Percentiles rank a stretch among this genome's conserved stretches.
Conservation (phyloP, 2,888 invertebrate genomes). For the Mallateleia sp. region DNA sequence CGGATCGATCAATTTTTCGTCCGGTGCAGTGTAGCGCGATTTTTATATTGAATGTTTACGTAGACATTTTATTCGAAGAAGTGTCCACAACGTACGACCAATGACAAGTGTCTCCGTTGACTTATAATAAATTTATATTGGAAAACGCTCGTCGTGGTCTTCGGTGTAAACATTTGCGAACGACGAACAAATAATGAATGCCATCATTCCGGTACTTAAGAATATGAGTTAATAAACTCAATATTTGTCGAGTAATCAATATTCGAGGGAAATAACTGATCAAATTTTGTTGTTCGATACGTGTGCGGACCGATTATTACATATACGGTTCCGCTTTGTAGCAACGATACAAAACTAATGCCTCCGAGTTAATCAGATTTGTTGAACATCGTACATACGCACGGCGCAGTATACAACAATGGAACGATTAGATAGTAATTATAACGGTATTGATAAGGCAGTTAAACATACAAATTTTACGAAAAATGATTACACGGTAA, state of each 20-base stretch:
- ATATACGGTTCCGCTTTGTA: constrained; percentile 12
- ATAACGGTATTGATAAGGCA: constrained; percentile 8
- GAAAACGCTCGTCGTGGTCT: constrained; percentile 30
- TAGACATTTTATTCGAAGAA: constrained; percentile 29
- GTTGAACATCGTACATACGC: constrained; percentile 37
- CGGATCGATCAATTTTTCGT: constrained; percentile 33
- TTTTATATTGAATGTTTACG: constrained; percentile 39
- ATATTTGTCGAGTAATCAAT: constrained; percentile 46
- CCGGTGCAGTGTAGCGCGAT: constrained; percentile 15
- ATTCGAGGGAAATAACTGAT: constrained; percentile 1
- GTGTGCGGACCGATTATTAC: constrained; percentile 19
- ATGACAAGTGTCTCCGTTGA: constrained; percentile 46
- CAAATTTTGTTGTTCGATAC: constrained; percentile 35
- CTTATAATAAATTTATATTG: constrained; percentile 51
- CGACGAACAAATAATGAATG: constrained; percentile 45
- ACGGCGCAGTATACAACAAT: constrained; percentile 9
- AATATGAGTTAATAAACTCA: constrained; percentile 57
- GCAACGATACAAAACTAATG: constrained; percentile 48
- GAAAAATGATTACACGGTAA: not conserved
- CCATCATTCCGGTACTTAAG: constrained; percentile 46
- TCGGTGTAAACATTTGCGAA: constrained; percentile 32
- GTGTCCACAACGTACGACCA: constrained; percentile 24
- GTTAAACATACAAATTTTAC: not conserved
- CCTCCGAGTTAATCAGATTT: constrained; percentile 56
- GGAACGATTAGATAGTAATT: constrained; percentile 55